Base-by-base conservation (phyloP, 2,888 invertebrate genomes). In the Mythimna loreyi region DNA sequence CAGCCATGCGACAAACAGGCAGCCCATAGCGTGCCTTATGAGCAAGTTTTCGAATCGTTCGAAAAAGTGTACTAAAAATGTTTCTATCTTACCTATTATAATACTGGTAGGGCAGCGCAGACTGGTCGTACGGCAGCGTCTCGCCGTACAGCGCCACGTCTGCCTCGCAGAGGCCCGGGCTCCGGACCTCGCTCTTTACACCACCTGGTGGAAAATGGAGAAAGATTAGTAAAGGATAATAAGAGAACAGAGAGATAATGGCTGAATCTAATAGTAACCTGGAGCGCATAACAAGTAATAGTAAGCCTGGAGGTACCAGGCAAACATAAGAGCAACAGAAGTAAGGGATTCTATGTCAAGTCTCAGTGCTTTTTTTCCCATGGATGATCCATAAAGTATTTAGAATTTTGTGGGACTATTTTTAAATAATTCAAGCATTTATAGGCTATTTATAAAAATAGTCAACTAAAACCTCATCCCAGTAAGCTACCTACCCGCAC, bases 111-210 rank as follows among this genome's bases (percentile, higher is more conserved):
- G 97, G 97, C 84, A 97, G 92, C 92, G 94, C 92, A 92, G 91
- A 93, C 96, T 95, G 96, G 89, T 92, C 96, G 93, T 93, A 96
- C 45, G 92, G 96, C 88, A 96, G 92, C 78, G 96, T 89, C 65
- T 96, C 96, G 81, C 95, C 95, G 93, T 95, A 94, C 83, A 94
- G 91, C 87, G 94, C 94, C 92, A 94, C 94, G 91, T 95, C 96
- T 76, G 94, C 92, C 82, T 96, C 97, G 84, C 96, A 96, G 86
- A 97, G 95, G 82, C 97, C 97, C 55, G 97, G 97, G 93, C 97
- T 97, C 85, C 97, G 97, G 84, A 97, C 97, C 93, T 97, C 97
- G 86, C 97, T 97, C 94, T 97, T 97, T 78, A 97, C 97, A 75
- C 97, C 96, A 86, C 96, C 94, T 83, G 90, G 85, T 11, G 59